A percentile compares a stretch with the other conserved stretches of the same genome.
Evolutionary conservation across 2,113 vertebrate species (phyloP).

Genomic region (cattle (Bos taurus)): ARS-UCD2.0 NC_037340.1:60658001-60658500

Average conservation of each 20-base stretch:
- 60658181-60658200: background rate
- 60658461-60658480: background rate
- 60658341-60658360: background rate
- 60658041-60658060: background rate
- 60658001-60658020: background rate
- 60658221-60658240: background rate
- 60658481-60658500: background rate
- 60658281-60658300: background rate
- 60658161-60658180: background rate
- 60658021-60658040: background rate
- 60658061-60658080: background rate
- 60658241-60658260: background rate
- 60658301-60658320: background rate
- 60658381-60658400: background rate
- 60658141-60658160: background rate
- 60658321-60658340: background rate
- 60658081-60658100: background rate
- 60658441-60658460: background rate
- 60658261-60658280: background rate
- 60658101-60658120: background rate
- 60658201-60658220: background rate
- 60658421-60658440: background rate
- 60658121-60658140: background rate
- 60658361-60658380: background rate
- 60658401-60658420: background rate